phyloP scores from a whole-genome alignment of 2,113 vertebrate species.

The Panthera tigris region DNA sequence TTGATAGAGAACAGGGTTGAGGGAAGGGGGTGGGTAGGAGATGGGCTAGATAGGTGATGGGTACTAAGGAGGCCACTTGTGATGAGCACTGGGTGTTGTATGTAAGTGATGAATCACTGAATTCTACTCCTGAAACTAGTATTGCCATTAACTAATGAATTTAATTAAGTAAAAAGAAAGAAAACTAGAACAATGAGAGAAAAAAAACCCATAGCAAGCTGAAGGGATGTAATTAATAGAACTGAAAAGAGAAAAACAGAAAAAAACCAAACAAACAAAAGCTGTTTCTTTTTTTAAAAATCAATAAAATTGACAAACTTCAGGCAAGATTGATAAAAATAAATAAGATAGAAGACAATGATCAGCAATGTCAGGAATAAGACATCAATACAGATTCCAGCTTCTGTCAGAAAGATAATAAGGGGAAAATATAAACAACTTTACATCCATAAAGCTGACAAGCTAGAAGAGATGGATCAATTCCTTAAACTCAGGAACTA shows the following conservation, averaged over 20 bases:
- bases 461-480: neutral
- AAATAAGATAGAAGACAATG: neutral
- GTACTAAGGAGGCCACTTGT: too few species aligned
- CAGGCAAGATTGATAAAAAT: neutral
- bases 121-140: too few species aligned
- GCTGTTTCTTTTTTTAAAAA: neutral
- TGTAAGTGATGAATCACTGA: too few species aligned
- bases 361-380: neutral
- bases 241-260: neutral
- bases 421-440: neutral
- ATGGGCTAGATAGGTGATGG: too few species aligned
- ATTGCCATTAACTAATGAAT: too few species aligned
- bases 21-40: too few species aligned
- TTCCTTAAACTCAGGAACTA: neutral
- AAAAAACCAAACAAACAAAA: neutral
- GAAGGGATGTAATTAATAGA: neutral
- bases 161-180: too few species aligned
- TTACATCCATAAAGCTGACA: neutral
- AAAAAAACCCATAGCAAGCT: neutral
- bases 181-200: neutral
- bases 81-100: too few species aligned
- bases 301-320: neutral
- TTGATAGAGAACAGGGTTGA: too few species aligned
- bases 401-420: neutral
- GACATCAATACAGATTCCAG: neutral